A percentile compares a stretch with the other conserved stretches of the same genome.
Evolutionary conservation across 2,113 vertebrate genomes (phyloP).

Genomic region (Cinclus cinclus): DNA sequence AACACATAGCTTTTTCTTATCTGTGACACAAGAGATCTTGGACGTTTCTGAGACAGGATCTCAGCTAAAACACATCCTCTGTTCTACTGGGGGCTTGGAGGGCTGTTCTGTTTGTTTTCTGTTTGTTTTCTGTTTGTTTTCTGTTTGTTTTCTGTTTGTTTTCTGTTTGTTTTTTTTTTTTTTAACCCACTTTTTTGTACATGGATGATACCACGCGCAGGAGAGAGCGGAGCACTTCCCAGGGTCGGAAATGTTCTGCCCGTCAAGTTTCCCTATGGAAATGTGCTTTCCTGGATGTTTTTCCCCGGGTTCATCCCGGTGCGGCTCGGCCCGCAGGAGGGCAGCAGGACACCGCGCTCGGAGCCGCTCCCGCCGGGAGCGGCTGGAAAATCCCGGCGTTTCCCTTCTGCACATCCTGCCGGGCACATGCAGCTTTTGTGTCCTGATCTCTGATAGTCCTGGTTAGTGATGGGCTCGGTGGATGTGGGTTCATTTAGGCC

Average conservation of each 20-base stretch:
- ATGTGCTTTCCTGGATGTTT: rapidly evolving
- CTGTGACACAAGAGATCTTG: background rate
- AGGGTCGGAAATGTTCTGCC: rapidly evolving
- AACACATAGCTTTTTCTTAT: background rate
- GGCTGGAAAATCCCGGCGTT: rapidly evolving
- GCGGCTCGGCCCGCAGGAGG: conserved; percentile 6
- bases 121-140: background rate
- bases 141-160: no score
- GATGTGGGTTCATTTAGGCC: rapidly evolving
- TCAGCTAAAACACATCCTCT: background rate
- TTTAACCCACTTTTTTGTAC: background rate
- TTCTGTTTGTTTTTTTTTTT: background rate
- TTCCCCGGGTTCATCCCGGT: rapidly evolving
- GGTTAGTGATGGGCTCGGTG: background rate
- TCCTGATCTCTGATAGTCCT: rapidly evolving
- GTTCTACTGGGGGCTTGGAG: background rate
- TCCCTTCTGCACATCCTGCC: background rate
- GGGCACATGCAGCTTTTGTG: rapidly evolving
- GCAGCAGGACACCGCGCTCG: conserved; percentile 21
- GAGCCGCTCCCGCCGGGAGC: rapidly evolving
- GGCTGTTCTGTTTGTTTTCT: rapidly evolving
- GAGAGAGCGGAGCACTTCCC: background rate
- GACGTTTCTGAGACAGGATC: background rate
- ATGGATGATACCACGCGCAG: rapidly evolving
- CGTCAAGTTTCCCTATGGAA: rapidly evolving